These are phyloP conservation scores for Drosophila maculinotata DNA, from an alignment of 2,888 invertebrate genomes.

Conservation along the genomic window DNA sequence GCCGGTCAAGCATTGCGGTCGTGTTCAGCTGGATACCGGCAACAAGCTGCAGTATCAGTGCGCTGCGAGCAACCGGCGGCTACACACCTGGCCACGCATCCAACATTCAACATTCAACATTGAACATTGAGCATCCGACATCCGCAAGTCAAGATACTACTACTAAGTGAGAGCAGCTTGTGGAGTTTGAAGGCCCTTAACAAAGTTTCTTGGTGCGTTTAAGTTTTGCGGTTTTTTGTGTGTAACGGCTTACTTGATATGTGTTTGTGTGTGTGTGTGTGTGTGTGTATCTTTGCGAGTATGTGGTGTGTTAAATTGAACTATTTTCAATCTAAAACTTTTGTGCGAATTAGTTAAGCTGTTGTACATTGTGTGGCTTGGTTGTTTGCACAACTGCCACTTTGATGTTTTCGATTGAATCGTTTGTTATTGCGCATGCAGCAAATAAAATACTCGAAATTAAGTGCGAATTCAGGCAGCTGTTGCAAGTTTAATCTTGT, in stretches of 20 bases:
- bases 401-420: slow-evolving; percentile 54
- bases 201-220: slow-evolving; percentile 65
- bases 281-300: slow-evolving; percentile 9
- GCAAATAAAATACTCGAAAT: slow-evolving; percentile 5
- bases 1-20: no score
- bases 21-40: slow-evolving; percentile 57
- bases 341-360: slow-evolving; percentile 40
- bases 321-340: slow-evolving; percentile 31
- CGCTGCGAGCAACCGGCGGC: slow-evolving; percentile 74
- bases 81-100: slow-evolving; percentile 64
- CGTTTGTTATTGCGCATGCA: slow-evolving; percentile 23
- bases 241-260: slow-evolving; percentile 14
- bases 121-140: not conserved
- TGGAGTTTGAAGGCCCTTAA: slow-evolving; percentile 37
- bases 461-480: slow-evolving; percentile 11
- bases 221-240: slow-evolving; percentile 45
- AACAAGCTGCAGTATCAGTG: slow-evolving; percentile 60
- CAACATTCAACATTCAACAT: slow-evolving; percentile 10
- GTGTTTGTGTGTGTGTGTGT: slow-evolving; percentile 13
- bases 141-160: not conserved
- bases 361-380: slow-evolving; percentile 40
- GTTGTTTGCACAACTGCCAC: slow-evolving; percentile 62
- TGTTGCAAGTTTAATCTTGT: slow-evolving; percentile 15
- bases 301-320: slow-evolving; percentile 16
- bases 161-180: slow-evolving; percentile 8